Conservation (phyloP, 64 coral and sea anemone genomes). For the Catalaphyllia jardinei region DNA sequence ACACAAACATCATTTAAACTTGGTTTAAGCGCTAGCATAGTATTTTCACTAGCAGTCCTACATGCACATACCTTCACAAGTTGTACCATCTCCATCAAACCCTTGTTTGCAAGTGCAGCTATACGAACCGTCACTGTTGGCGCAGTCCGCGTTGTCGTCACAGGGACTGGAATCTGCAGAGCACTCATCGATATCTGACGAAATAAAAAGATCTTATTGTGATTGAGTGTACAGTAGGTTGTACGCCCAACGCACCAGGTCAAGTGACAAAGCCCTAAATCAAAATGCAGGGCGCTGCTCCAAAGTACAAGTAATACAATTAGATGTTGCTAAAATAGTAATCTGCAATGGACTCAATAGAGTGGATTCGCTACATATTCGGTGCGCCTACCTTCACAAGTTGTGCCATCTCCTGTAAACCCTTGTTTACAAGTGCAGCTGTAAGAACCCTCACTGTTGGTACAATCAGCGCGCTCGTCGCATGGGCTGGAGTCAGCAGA, state of each 20-base stretch:
- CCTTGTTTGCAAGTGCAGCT: constrained; percentile 64
- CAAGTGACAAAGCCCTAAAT: too few species aligned
- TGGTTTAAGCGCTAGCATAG: background rate
- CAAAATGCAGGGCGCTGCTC: too few species aligned
- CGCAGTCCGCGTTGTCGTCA: constrained; percentile 61
- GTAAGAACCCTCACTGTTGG: constrained; percentile 45
- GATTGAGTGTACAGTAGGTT: background rate
- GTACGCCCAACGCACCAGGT: too few species aligned
- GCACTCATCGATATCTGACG: constrained; percentile 79
- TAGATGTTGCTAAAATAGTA: background rate
- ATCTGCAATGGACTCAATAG: background rate
- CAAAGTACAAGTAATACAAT: too few species aligned
- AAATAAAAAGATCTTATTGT: background rate
- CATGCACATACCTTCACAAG: constrained; percentile 46
- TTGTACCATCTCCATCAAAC: constrained; percentile 59
- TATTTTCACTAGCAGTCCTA: too few species aligned
- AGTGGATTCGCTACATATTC: background rate
- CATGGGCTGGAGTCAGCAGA: constrained; percentile 19
- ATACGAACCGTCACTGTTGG: constrained; percentile 75
- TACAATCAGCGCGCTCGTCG: constrained; percentile 47
- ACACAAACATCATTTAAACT: too few species aligned
- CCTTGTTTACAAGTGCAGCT: constrained; percentile 35
- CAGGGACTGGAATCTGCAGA: constrained; percentile 27
- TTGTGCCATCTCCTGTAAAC: constrained; percentile 30
- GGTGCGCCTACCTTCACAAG: constrained; percentile 22